Conservation (phyloP, 2,797 vertebrate species). For the Paguma larvata region DNA sequence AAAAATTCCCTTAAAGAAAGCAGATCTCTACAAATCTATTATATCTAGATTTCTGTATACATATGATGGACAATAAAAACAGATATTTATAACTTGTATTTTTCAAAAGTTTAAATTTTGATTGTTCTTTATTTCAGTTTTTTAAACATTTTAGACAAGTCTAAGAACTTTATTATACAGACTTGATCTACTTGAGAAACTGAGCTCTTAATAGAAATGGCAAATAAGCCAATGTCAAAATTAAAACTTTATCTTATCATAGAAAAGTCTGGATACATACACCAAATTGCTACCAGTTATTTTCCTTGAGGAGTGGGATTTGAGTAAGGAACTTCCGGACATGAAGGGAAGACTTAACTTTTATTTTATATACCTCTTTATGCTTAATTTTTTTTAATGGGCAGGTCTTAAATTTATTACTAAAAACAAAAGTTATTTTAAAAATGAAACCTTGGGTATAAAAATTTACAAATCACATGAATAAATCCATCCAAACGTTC, state of each 20-base stretch:
- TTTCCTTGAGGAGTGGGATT: neutral
- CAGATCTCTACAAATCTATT: constrained; percentile 36
- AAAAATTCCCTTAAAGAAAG: constrained; percentile 31
- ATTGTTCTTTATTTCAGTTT: constrained; percentile 14
- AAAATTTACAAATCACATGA: constrained; percentile 53
- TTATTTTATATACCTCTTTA: constrained; percentile 12
- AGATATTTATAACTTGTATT: constrained; percentile 11
- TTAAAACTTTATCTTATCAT: constrained; percentile 2
- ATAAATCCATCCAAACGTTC: constrained; percentile 32
- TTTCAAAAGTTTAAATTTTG: constrained; percentile 4
- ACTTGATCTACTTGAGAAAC: constrained; percentile 29
- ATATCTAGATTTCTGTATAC: constrained; percentile 64
- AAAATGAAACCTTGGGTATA: constrained; percentile 16
- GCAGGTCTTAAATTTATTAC: constrained; percentile 41
- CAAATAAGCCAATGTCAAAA: constrained; percentile 42
- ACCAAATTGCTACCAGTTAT: neutral
- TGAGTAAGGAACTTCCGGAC: neutral
- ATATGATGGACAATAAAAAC: constrained; percentile 65
- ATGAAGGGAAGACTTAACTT: neutral
- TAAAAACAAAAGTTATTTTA: constrained; percentile 42
- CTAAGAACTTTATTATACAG: neutral
- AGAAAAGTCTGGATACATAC: neutral
- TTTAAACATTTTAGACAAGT: constrained; percentile 31
- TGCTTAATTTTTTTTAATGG: neutral
- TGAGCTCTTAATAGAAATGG: neutral